Evolutionary conservation across 2,113 vertebrate species (phyloP), one percentile per base, ranked within the genome.

Genomic region (Coracopsis vasa): DNA sequence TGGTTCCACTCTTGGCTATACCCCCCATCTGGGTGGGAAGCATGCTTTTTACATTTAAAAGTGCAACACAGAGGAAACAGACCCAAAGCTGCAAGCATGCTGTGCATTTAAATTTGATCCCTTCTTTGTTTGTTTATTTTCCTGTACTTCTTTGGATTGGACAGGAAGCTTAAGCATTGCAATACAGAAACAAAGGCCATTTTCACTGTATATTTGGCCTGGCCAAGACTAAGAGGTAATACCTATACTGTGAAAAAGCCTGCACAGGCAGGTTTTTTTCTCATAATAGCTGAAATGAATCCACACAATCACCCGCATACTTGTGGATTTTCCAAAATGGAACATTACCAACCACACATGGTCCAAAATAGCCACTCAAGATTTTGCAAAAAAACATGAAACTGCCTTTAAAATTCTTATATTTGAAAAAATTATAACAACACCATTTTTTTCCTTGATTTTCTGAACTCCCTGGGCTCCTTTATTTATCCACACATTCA

Each of bases 31-130:
- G 80, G 37, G 66, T 6, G 48, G 77, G 61, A 84, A 90, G 73
- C 20, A 29, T 44, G 35, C 13, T 71, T 96, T 93, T 67, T 89
- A 91, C 53, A 85, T 94, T 89, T 87, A 48, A 62, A 89, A 95
- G 66, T 70, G 53, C 47, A 56, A 56, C n/a, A 28, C 72, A 79
- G 80, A 71, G 67, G 89, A 88, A 92, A 73, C 73, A 95, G 88
- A 91, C 25, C 51, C 72, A 90, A 92, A 90, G 75, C 73, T 81
- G 56, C 41, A 61, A 84, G 56, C 88, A 74, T 78, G 83, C 69
- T 92, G 91, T 91, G 90, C 80, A 92, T 90, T 94, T 96, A 81
- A 92, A 94, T 93, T 84, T 75, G 86, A 96, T 93, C 88, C 56
- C 13, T n/a, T 84, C 78, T 92, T 65, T 88, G 80, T 93, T 95